phyloP scores from a whole-genome alignment of 2,888 invertebrate genomes.

The Rhagonycha fulva region DNA sequence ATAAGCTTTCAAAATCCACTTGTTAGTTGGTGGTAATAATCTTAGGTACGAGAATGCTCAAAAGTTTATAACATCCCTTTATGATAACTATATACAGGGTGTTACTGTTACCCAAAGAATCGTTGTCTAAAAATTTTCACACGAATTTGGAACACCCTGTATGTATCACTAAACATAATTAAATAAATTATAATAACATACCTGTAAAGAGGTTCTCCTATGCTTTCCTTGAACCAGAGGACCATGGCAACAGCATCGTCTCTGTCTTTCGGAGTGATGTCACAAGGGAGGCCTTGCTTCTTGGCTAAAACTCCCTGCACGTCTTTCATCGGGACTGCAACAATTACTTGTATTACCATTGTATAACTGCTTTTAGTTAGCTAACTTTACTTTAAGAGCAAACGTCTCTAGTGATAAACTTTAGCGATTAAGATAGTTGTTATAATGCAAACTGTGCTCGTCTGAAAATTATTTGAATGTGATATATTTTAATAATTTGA shows the following conservation, averaged over 20 bases:
- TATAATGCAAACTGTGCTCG: constrained; percentile 18
- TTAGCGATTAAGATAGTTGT: constrained; percentile 41
- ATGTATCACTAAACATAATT: neutral
- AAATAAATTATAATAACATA: constrained; percentile 51
- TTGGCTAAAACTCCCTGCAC: constrained; percentile 82
- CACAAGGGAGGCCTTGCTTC: constrained; percentile 84
- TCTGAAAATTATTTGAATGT: constrained; percentile 25
- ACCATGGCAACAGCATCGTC: constrained; percentile 87
- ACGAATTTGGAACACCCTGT: neutral
- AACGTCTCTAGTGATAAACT: constrained; percentile 34
- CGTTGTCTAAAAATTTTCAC: too few species aligned
- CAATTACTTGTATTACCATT: constrained; percentile 46
- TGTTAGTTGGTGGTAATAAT: neutral
- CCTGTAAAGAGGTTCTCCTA: constrained; percentile 85
- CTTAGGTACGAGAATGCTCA: neutral
- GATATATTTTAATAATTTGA: constrained; percentile 22
- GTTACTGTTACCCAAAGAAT: too few species aligned
- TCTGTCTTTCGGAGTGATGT: constrained; percentile 77
- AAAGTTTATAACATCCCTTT: neutral
- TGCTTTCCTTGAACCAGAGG: constrained; percentile 85
- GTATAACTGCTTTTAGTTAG: constrained; percentile 45
- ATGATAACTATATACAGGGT: too few species aligned
- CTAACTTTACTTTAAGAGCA: constrained; percentile 40
- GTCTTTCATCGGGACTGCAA: constrained; percentile 77
- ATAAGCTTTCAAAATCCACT: neutral